phyloP scores from a whole-genome alignment of 2,888 invertebrate genomes.

The Thalpophila matura region DNA sequence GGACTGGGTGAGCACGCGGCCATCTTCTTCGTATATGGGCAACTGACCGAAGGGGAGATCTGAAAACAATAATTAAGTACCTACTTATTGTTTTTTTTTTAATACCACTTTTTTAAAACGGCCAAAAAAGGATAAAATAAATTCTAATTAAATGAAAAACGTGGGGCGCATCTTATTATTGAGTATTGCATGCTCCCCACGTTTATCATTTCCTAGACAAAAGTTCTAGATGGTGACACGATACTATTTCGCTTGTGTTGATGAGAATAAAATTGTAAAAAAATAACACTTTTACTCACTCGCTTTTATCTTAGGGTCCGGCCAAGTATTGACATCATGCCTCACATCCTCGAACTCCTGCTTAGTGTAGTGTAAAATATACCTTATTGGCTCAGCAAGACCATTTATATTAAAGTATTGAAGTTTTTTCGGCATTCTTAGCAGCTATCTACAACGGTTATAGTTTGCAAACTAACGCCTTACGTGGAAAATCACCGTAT shows the following conservation, averaged over 20 bases:
- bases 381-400: constrained; percentile 77
- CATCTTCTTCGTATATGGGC: constrained; percentile 80
- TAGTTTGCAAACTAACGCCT: constrained; percentile 6
- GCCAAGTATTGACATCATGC: constrained; percentile 71
- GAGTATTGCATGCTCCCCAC: too few species aligned
- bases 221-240: too few species aligned
- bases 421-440: constrained; percentile 71
- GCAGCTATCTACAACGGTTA: constrained; percentile 8
- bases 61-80: constrained; percentile 8
- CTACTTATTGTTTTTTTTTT: too few species aligned
- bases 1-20: constrained; percentile 75
- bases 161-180: too few species aligned
- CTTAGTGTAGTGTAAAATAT: constrained; percentile 80
- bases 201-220: too few species aligned
- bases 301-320: constrained; percentile 72
- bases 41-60: constrained; percentile 78
- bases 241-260: too few species aligned
- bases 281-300: too few species aligned
- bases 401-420: constrained; percentile 77
- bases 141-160: too few species aligned
- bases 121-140: too few species aligned
- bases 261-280: too few species aligned
- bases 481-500: constrained; percentile 1
- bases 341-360: constrained; percentile 80
- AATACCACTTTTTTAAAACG: too few species aligned